Conservation (phyloP, 2,888 invertebrate genomes). For the Timema cristinae region DNA sequence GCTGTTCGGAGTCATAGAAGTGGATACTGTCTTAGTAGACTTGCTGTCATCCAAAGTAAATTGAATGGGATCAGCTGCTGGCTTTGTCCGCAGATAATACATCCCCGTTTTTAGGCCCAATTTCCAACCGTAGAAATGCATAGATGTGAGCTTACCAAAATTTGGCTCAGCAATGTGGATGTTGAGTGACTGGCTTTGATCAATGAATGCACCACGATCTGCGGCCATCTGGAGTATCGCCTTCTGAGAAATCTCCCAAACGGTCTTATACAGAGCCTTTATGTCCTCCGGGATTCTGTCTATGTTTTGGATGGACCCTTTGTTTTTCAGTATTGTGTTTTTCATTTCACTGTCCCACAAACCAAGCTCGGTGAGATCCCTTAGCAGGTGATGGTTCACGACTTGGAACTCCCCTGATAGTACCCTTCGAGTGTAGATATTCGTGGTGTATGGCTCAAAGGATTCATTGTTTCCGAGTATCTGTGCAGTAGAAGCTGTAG, state of each 20-base stretch:
- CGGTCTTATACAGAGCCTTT: constrained; percentile 88
- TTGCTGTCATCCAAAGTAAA: constrained; percentile 93
- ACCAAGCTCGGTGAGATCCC: constrained; percentile 84
- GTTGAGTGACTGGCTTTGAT: constrained; percentile 98
- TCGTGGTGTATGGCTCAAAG: constrained; percentile 96
- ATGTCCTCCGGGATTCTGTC: constrained; percentile 78
- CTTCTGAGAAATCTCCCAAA: constrained; percentile 96
- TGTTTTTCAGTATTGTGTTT: constrained; percentile 66
- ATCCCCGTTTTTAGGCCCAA: constrained; percentile 97
- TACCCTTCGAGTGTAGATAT: constrained; percentile 91
- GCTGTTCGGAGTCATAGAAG: constrained; percentile 22
- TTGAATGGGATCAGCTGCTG: constrained; percentile 94
- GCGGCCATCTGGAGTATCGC: constrained; percentile 94
- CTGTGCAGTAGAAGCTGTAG: constrained; percentile 98
- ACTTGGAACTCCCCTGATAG: constrained; percentile 91
- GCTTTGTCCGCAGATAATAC: constrained; percentile 96
- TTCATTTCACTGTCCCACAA: constrained; percentile 97
- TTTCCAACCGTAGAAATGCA: constrained; percentile 98
- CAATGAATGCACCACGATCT: constrained; percentile 95
- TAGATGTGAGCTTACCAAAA: constrained; percentile 90
- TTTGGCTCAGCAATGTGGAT: constrained; percentile 94
- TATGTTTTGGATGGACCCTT: constrained; percentile 56
- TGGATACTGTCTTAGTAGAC: constrained; percentile 42
- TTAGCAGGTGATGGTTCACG: constrained; percentile 92
- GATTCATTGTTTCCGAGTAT: constrained; percentile 99